Percentiles rank a stretch among this genome's conserved stretches.
These are phyloP conservation scores for Acanthurus leucopareius DNA, from an alignment of 2,797 vertebrate species.

Conservation along the genomic window DNA sequence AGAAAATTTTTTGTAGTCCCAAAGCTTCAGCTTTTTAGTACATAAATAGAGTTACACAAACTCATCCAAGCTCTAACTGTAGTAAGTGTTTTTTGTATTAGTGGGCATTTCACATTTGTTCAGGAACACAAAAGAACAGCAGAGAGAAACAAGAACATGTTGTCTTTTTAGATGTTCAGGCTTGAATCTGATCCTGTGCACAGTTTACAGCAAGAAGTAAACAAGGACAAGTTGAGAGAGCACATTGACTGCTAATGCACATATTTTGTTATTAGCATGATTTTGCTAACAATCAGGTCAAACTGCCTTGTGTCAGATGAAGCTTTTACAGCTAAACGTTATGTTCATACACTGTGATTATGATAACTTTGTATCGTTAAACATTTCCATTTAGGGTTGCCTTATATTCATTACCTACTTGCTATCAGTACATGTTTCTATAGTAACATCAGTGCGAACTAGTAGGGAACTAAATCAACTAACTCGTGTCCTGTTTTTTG, in stretches of 20 bases:
- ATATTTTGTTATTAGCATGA: not conserved
- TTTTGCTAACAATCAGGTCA: not conserved
- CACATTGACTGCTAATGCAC: not conserved
- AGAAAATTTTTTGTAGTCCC: not conserved
- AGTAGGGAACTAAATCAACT: too few relatives aligned
- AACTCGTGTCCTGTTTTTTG: too few relatives aligned
- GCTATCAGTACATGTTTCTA: too few relatives aligned
- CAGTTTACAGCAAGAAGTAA: conserved; percentile 8
- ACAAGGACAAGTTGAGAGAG: not conserved
- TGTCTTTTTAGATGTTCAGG: conserved; percentile 13
- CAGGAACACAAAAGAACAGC: conserved; percentile 1
- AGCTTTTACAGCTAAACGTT: not conserved
- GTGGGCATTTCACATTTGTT: conserved; percentile 5
- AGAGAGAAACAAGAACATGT: conserved; percentile 11
- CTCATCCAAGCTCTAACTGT: not conserved
- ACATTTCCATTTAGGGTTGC: not conserved
- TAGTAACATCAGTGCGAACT: too few relatives aligned
- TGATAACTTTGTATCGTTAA: not conserved
- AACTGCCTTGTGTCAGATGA: not conserved
- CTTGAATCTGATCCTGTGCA: conserved; percentile 20
- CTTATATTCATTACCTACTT: too few relatives aligned
- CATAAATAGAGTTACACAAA: conserved; percentile 7
- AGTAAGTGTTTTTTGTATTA: conserved; percentile 2
- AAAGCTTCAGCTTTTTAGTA: not conserved
- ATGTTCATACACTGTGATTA: not conserved